Base-by-base conservation (phyloP, 2,888 invertebrate genomes). In the Dasypogon diadema region DNA sequence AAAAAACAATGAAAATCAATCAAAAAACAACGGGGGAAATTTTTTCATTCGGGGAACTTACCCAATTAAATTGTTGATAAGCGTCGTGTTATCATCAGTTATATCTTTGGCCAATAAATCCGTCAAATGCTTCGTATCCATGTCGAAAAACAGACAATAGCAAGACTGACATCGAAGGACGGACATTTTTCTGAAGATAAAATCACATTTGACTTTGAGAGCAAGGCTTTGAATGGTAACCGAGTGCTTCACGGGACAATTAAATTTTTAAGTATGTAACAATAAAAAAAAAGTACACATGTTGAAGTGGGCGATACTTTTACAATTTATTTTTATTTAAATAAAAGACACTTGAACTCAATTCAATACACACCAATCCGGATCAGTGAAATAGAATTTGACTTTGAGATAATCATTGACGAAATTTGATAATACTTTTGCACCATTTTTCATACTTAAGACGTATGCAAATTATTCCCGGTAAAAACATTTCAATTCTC, bases 1-100 rank as follows among this genome's bases (percentile, higher is more conserved):
- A 21, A 34, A 54, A 54, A 54, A 26, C 70, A 70, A 70, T 54
- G 54, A 54, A 54, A 54, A 70, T 54, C 54, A 70, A 70, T 54
- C 30, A 70, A 54, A 42, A 34, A 30, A 70, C 18, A 70, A 70
- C 54, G 54, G 4, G 18, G 34, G 21, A 12, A 16, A 18, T 46
- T 46, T 46, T 48, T 65, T 46, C 34, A 30, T 51, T 51, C 14
- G 21, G 24, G 34, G 6, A 34, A 70, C 70, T 70, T 70, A 70
- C 70, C 70, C 34, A 70, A 70, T 54, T 70, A 21, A 54, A 16
- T 30, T 2, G 8, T 34, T 30, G 70, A 70, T 70, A 70, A 30
- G 21, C 51, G 5, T 3, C 2, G 3, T 14, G 2, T 56, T 56
- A 56, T 56, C 56, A 56, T 12, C 12, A 56, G 26, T 26, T 24